A percentile compares a stretch with the other conserved stretches of the same genome.
phyloP scores from a whole-genome alignment of 2,888 invertebrate genomes.

The Lasioglossum zephyrum region DNA sequence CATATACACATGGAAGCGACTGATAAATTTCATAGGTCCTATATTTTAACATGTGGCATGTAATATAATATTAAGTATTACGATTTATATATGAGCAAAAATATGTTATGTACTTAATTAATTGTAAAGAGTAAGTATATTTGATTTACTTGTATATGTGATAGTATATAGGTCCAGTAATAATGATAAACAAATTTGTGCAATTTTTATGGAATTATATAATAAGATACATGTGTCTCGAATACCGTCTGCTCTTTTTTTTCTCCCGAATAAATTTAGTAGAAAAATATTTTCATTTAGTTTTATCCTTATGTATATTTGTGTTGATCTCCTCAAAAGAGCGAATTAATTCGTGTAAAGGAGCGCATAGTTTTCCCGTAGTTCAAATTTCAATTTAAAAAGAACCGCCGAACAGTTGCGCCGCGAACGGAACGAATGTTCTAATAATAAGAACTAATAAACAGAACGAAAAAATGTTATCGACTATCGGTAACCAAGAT shows the following conservation, averaged over 20 bases:
- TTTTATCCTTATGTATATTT: not conserved
- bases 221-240: constrained; percentile 26
- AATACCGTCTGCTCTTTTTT: constrained; percentile 3
- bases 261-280: not conserved
- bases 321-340: no score
- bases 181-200: constrained; percentile 40
- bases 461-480: no score
- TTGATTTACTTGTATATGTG: constrained; percentile 51
- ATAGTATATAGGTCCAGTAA: constrained; percentile 46
- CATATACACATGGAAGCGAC: constrained; percentile 30
- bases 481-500: no score
- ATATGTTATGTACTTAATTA: constrained; percentile 55
- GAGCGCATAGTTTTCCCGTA: no score
- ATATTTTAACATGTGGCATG: constrained; percentile 29
- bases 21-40: constrained; percentile 12
- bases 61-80: constrained; percentile 35
- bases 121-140: constrained; percentile 45
- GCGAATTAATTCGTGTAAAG: no score
- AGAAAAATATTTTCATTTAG: not conserved
- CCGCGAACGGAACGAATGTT: no score
- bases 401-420: no score
- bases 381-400: no score
- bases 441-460: no score
- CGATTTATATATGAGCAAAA: constrained; percentile 33
- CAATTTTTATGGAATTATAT: constrained; percentile 41